Evolutionary conservation across 1,140 invertebrate species (phyloP).

Genomic region (Pectinophora gossypiella): DNA sequence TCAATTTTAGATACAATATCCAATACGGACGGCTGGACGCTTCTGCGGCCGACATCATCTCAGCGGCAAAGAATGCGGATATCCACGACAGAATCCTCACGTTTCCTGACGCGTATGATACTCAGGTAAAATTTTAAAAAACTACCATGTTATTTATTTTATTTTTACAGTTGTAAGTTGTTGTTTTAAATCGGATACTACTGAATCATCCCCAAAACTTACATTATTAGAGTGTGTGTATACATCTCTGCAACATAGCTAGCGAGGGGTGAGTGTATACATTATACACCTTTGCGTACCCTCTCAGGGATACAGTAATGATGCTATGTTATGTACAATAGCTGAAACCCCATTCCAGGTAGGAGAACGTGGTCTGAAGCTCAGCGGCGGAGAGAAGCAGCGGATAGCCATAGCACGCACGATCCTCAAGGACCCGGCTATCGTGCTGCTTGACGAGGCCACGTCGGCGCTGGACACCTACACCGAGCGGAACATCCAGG

Average conservation of each 20-base stretch:
- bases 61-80: constrained; percentile 93
- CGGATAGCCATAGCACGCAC: constrained; percentile 95
- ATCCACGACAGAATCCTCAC: constrained; percentile 94
- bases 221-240: no score
- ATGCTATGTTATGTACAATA: neutral
- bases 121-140: constrained; percentile 81
- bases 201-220: no score
- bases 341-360: constrained; percentile 74
- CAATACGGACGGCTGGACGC: constrained; percentile 91
- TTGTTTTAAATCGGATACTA: neutral
- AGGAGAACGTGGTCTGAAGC: constrained; percentile 85
- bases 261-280: no score
- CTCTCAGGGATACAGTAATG: no score
- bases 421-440: constrained; percentile 89
- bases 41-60: constrained; percentile 87
- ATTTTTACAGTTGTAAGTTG: neutral
- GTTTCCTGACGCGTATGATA: constrained; percentile 93
- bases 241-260: no score
- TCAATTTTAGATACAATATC: constrained; percentile 89
- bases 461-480: constrained; percentile 91
- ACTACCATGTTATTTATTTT: constrained; percentile 8
- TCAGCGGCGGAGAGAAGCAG: constrained; percentile 95
- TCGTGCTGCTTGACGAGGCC: constrained; percentile 93
- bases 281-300: no score
- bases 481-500: constrained; percentile 88